Evolutionary conservation across 2,797 vertebrate species (phyloP).

Genomic region (Halcyon chelicuti): DNA sequence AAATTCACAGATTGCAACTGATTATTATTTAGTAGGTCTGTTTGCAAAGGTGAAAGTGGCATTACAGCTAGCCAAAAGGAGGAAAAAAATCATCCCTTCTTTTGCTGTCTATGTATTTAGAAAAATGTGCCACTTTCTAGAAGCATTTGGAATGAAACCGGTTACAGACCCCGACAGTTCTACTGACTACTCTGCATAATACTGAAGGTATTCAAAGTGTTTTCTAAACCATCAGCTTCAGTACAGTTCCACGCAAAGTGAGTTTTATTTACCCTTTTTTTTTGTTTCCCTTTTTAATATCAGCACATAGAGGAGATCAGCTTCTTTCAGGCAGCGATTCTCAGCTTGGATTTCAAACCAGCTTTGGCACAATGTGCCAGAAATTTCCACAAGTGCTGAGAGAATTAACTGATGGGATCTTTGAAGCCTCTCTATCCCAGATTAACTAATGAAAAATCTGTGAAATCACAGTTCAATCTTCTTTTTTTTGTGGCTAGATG

Average conservation of each 20-base stretch:
- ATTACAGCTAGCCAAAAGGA: slow-evolving; percentile 67
- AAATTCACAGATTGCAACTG: slow-evolving; percentile 67
- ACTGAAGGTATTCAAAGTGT: not conserved
- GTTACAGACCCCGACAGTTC: not conserved
- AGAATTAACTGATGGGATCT: slow-evolving; percentile 81
- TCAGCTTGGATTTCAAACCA: slow-evolving; percentile 78
- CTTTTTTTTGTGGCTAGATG: slow-evolving; percentile 67
- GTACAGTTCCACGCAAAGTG: slow-evolving; percentile 8
- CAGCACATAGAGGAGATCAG: slow-evolving; percentile 48
- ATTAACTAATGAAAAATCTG: slow-evolving; percentile 83
- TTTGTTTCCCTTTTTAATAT: slow-evolving; percentile 1
- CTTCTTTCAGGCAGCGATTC: slow-evolving; percentile 62
- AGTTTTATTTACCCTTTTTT: not conserved
- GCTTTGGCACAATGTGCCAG: slow-evolving; percentile 77
- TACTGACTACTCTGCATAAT: not conserved
- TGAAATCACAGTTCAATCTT: slow-evolving; percentile 78
- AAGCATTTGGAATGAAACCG: slow-evolving; percentile 11
- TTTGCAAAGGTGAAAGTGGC: slow-evolving; percentile 80
- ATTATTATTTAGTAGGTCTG: slow-evolving; percentile 84
- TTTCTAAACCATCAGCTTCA: slow-evolving; percentile 28
- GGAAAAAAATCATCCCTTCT: not conserved
- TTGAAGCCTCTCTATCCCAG: slow-evolving; percentile 80
- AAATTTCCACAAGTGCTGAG: slow-evolving; percentile 77
- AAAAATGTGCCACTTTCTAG: not conserved
- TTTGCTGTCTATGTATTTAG: not conserved